Evolutionary conservation across 2,797 vertebrate genomes (phyloP).

Genomic region (Agapornis canus): DNA sequence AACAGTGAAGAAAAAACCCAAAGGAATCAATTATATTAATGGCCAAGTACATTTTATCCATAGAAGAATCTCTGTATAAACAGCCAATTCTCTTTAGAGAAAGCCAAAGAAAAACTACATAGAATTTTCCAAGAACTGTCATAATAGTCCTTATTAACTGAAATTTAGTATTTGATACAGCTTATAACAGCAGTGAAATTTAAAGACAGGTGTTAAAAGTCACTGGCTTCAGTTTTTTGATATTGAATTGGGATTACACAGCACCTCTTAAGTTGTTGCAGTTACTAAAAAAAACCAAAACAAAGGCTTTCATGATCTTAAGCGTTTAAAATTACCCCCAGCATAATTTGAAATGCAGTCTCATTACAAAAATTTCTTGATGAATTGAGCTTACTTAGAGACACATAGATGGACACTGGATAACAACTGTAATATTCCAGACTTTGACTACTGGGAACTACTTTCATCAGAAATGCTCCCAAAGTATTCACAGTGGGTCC

Average conservation of each 20-base stretch:
- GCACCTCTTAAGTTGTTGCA: background rate
- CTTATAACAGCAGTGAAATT: background rate
- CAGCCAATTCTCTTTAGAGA: conserved; percentile 9
- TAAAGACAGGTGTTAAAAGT: conserved; percentile 15
- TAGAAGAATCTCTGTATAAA: conserved; percentile 20
- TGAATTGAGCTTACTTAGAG: background rate
- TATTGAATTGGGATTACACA: background rate
- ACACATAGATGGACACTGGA: background rate
- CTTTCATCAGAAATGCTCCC: background rate
- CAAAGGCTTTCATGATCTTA: background rate
- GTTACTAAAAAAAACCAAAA: background rate
- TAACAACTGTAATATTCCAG: background rate
- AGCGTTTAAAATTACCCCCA: background rate
- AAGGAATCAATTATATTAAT: conserved; percentile 46
- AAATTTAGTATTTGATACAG: background rate
- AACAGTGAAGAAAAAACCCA: conserved; percentile 2
- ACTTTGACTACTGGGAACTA: background rate
- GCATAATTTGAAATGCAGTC: background rate
- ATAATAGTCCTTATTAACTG: conserved; percentile 21
- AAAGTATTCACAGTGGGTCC: background rate
- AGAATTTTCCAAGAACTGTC: conserved; percentile 16
- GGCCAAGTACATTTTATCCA: background rate
- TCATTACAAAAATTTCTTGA: background rate
- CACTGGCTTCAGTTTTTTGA: background rate
- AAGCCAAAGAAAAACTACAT: background rate